A percentile compares a stretch with the other conserved stretches of the same genome.
phyloP scores from a whole-genome alignment of 1,140 invertebrate species.

The Chymomyza costata region DNA sequence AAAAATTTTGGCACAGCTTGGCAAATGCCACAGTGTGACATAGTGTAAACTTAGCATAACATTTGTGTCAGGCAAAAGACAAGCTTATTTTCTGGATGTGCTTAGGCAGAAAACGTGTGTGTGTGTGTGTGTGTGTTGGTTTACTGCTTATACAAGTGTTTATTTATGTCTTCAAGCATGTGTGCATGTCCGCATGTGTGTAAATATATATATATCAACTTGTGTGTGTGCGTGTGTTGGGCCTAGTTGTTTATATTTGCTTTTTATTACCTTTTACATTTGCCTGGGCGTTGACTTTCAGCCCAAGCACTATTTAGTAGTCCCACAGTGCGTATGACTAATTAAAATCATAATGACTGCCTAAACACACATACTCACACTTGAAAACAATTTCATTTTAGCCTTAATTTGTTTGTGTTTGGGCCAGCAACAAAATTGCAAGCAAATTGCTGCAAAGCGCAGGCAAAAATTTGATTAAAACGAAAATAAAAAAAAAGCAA shows the following conservation, averaged over 20 bases:
- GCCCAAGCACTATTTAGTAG: constrained; percentile 23
- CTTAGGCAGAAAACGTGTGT: not conserved
- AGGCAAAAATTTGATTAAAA: too few species aligned
- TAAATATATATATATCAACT: not conserved
- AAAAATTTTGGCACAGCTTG: too few species aligned
- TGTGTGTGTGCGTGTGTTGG: constrained; percentile 1
- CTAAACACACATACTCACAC: constrained; percentile 7
- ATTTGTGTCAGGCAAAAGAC: constrained; percentile 1
- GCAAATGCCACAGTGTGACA: too few species aligned
- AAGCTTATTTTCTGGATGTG: constrained; percentile 2
- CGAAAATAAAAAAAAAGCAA: too few species aligned
- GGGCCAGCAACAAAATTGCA: too few species aligned
- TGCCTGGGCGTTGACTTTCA: not conserved
- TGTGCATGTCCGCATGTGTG: not conserved
- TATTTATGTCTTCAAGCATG: too few species aligned
- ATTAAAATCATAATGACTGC: constrained; percentile 39
- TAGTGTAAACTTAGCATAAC: too few species aligned
- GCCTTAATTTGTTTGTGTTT: too few species aligned
- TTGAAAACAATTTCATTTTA: constrained; percentile 33
- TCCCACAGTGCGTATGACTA: constrained; percentile 36
- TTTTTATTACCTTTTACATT: not conserved
- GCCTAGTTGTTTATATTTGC: too few species aligned
- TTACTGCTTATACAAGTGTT: too few species aligned
- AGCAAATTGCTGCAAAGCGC: too few species aligned
- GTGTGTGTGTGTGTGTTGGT: not conserved